A percentile compares a stretch with the other conserved stretches of the same genome.
Evolutionary conservation across 2,888 invertebrate genomes (phyloP).

Genomic region (Pemphredon lugubris): DNA sequence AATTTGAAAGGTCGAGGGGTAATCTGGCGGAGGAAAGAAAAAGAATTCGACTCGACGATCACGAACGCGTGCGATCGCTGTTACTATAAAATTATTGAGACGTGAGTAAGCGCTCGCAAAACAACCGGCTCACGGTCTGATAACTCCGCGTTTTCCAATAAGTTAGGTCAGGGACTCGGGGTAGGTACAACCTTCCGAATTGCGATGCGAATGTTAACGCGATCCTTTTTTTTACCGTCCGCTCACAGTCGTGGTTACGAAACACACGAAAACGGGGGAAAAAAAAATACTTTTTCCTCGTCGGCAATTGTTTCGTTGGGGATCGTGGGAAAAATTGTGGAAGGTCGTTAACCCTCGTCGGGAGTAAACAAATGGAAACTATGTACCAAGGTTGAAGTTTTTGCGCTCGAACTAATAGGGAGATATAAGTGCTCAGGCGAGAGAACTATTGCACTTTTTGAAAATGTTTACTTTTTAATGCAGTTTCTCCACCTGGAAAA

Average conservation of each 20-base stretch:
- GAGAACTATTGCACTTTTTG: too few species aligned
- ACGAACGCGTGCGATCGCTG: conserved; percentile 7
- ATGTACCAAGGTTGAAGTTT: too few species aligned
- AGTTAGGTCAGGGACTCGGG: conserved; percentile 52
- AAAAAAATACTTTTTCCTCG: conserved; percentile 13
- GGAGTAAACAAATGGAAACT: too few species aligned
- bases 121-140: conserved; percentile 59
- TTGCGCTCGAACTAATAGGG: too few species aligned
- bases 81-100: conserved; percentile 54
- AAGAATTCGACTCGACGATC: conserved; percentile 37
- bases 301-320: neutral
- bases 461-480: too few species aligned
- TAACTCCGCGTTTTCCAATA: conserved; percentile 59
- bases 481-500: too few species aligned
- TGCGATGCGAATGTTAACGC: conserved; percentile 26
- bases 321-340: too few species aligned
- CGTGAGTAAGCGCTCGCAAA: conserved; percentile 46
- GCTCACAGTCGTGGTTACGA: conserved; percentile 16
- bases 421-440: too few species aligned
- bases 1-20: conserved; percentile 18
- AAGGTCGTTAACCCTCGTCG: too few species aligned
- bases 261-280: conserved; percentile 10
- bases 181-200: conserved; percentile 28
- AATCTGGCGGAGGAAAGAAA: conserved; percentile 20
- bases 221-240: conserved; percentile 10